Percentiles rank a stretch among this genome's conserved stretches.
Evolutionary conservation across 1,140 invertebrate species (phyloP).

Genomic region (Brachionus paranguensis): DNA sequence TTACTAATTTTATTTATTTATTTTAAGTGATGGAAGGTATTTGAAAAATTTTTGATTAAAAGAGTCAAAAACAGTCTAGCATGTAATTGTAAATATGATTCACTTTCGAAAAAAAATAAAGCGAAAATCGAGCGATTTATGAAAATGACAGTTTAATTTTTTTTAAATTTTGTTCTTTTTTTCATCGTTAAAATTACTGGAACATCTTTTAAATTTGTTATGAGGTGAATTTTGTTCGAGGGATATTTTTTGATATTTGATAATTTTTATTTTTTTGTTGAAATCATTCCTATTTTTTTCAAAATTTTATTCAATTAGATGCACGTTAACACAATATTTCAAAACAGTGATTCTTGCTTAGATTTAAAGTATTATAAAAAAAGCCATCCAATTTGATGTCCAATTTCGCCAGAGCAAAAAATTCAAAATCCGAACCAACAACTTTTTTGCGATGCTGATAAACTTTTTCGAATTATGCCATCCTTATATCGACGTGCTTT

Average conservation of each 20-base stretch:
- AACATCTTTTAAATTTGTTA: neutral
- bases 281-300: constrained; percentile 1
- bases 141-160: neutral
- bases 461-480: neutral
- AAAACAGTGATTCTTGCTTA: constrained; percentile 3
- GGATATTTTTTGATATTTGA: neutral
- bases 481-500: neutral
- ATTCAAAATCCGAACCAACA: neutral
- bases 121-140: neutral
- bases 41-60: neutral
- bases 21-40: neutral
- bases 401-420: neutral
- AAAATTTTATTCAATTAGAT: neutral
- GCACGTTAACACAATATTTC: neutral
- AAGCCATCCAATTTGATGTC: neutral
- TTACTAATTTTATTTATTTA: neutral
- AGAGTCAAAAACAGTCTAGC: neutral
- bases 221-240: neutral
- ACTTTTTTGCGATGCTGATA: neutral
- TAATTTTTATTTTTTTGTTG: neutral
- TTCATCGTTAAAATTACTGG: neutral
- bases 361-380: neutral
- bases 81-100: neutral
- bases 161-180: neutral
- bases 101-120: neutral